Evolutionary conservation across 2,888 invertebrate species (phyloP), one percentile per base, ranked within the genome.

Genomic region (Drosophila neonasuta): DNA sequence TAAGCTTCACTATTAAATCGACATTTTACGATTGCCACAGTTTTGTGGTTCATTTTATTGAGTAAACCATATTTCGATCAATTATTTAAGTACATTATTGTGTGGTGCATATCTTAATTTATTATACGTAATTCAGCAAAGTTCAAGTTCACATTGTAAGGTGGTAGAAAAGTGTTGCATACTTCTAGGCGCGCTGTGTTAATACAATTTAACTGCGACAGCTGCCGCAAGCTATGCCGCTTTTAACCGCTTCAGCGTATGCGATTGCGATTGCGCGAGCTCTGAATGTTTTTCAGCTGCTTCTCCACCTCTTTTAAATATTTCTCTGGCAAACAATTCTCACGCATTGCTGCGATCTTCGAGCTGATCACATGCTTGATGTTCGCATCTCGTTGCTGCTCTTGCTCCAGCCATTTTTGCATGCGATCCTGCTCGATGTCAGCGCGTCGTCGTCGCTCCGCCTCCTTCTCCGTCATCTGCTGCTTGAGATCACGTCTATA

Each of bases 261-360:
- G 1, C 82, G 82, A 64, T 85, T 80, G 0, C 39, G 39, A 9
- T 11, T 36, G 42, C 77, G 79, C 1, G 59, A 68, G 17, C 66
- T 46, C 51, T 81, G 79, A 29, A 89, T 87, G 45, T 80, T 78
- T 44, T 81, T 80, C n/a, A 89, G 63, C 55, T 89, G 89, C 59
- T 87, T 89, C 62, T 91, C 90, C 17, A 91, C 91, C 69, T 91
- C 91, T 44, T 88, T 90, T 6, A 91, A 83, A 59, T 90, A 91
- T 55, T 90, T 90, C 6, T 91, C 91, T 0, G 91, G 91, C 52
- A 91, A 71, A 36, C 90, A 90, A 2, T 91, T 90, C 4, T 89
- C 86, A 1, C 90, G 86, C 91, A 91, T 91, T 29, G 88, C 86
- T 1, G 81, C 80, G 32, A 91, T 79, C 68, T 91, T 91, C 1